phyloP scores from a whole-genome alignment of 2,888 invertebrate genomes.

The Hyles lineata region DNA sequence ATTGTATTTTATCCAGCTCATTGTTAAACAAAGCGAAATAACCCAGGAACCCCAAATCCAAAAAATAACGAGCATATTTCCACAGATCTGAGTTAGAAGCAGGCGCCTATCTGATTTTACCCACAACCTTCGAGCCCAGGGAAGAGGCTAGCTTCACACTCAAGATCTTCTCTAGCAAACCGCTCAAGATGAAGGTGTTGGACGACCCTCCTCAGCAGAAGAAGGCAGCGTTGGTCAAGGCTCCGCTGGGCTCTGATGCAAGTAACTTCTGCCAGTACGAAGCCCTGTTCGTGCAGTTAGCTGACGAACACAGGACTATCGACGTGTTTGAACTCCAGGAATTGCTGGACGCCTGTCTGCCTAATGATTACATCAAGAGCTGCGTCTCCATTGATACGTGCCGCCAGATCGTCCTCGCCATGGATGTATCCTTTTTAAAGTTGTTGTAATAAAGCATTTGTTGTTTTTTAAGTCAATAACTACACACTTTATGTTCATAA shows the following conservation, averaged over 20 bases:
- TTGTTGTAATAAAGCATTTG: background rate
- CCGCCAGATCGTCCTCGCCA: constrained; percentile 93
- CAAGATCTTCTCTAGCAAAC: constrained; percentile 91
- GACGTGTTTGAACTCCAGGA: constrained; percentile 97
- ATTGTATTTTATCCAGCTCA: background rate
- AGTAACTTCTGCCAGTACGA: constrained; percentile 94
- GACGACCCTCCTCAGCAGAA: constrained; percentile 88
- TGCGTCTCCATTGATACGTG: constrained; percentile 97
- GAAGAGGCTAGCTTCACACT: constrained; percentile 96
- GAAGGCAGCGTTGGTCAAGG: constrained; percentile 91
- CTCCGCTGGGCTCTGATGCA: constrained; percentile 88
- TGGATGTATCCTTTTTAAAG: constrained; percentile 90
- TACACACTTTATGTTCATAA: no score
- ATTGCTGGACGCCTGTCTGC: constrained; percentile 94
- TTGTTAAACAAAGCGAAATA: background rate
- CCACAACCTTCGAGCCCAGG: constrained; percentile 95
- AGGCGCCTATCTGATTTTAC: constrained; percentile 93
- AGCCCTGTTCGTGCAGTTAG: constrained; percentile 94
- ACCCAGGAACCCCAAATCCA: no score
- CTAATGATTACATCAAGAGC: constrained; percentile 97
- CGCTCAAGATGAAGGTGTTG: constrained; percentile 90
- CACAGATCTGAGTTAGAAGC: constrained; percentile 91
- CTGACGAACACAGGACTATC: constrained; percentile 95
- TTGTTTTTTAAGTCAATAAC: no score
- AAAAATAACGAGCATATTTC: constrained; percentile 31